Conservation (phyloP, 2,888 invertebrate species). For the Anoplius nigerrimus region DNA sequence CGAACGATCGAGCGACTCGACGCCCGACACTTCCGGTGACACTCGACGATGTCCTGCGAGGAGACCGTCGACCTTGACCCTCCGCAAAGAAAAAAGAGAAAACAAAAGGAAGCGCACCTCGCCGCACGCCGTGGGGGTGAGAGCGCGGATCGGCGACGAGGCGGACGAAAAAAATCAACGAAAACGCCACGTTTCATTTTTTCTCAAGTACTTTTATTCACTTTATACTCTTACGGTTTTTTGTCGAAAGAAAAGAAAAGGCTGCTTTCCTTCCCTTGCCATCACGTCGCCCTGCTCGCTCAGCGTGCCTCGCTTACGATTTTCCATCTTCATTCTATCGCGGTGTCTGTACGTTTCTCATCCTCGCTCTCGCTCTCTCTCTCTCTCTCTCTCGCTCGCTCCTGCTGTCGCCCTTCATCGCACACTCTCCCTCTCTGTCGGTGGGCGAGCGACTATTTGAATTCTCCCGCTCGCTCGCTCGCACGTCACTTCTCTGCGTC, state of each 20-base stretch:
- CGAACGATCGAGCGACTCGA: no score
- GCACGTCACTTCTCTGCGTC: constrained; percentile 15
- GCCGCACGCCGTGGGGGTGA: constrained; percentile 7
- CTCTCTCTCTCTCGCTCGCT: constrained; percentile 10
- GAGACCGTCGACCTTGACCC: neutral
- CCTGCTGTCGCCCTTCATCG: constrained; percentile 34
- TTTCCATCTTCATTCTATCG: constrained; percentile 14
- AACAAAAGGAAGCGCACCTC: neutral
- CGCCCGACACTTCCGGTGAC: no score
- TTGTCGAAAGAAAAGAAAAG: constrained; percentile 41
- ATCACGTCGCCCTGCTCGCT: constrained; percentile 32
- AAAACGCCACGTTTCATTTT: constrained; percentile 48
- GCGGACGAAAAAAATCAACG: constrained; percentile 41
- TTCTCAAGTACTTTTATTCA: constrained; percentile 63
- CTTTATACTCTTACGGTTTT: constrained; percentile 56
- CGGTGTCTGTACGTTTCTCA: no score
- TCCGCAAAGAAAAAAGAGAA: constrained; percentile 1
- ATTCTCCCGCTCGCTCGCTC: constrained; percentile 21
- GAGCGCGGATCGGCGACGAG: constrained; percentile 19
- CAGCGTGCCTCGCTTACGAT: constrained; percentile 15
- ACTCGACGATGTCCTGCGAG: neutral
- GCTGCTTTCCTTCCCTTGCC: constrained; percentile 35
- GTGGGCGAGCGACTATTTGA: constrained; percentile 19
- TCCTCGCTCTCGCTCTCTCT: neutral
- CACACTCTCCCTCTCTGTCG: constrained; percentile 9